These are phyloP conservation scores for Incurvaria masculella DNA, from an alignment of 2,888 invertebrate genomes.

Conservation along the genomic window DNA sequence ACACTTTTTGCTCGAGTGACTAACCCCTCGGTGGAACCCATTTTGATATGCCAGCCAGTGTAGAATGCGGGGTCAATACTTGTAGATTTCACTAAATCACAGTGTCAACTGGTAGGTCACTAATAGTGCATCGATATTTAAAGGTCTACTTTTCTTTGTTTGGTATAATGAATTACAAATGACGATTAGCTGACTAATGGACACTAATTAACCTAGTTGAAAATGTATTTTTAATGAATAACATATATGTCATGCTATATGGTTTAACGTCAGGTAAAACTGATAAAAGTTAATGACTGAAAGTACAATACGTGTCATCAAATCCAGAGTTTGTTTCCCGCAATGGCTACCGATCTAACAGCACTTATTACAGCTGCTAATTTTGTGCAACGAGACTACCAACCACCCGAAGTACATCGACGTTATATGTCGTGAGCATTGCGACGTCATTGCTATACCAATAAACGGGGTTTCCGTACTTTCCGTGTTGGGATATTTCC, in stretches of 20 bases:
- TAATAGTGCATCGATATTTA: constrained; percentile 3
- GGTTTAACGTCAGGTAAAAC: background rate
- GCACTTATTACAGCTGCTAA: background rate
- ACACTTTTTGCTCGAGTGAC: too few relatives aligned
- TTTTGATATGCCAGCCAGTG: too few relatives aligned
- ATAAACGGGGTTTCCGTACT: constrained; percentile 1
- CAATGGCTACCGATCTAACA: background rate
- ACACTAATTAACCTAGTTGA: constrained; percentile 1
- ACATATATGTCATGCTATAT: too few relatives aligned
- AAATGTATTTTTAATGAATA: constrained; percentile 4
- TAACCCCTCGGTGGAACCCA: too few relatives aligned
- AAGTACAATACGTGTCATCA: background rate
- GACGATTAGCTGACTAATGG: too few relatives aligned
- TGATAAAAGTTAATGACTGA: background rate
- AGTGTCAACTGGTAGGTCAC: too few relatives aligned
- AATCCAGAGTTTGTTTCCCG: background rate
- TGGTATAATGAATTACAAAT: too few relatives aligned
- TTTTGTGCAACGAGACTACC: constrained; percentile 1
- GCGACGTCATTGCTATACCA: background rate
- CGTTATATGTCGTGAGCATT: background rate
- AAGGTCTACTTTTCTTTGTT: background rate
- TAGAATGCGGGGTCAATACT: too few relatives aligned
- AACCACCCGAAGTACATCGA: background rate
- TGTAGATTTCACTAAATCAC: too few relatives aligned
- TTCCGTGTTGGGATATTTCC: constrained; percentile 5